These are phyloP conservation scores for Alosa sapidissima DNA, from an alignment of 2,797 vertebrate species.

Conservation along the genomic window DNA sequence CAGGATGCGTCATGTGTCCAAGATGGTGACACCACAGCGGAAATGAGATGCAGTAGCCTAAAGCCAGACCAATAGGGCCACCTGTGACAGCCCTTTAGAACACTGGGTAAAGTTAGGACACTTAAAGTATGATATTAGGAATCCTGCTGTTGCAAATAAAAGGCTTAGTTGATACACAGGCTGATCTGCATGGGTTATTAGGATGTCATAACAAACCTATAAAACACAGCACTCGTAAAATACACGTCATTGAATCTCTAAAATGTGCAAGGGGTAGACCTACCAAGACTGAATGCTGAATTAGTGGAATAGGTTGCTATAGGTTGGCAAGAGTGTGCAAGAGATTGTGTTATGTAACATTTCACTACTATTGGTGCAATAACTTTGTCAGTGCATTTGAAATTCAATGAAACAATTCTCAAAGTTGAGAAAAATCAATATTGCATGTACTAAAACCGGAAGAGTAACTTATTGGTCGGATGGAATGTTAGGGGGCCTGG, in stretches of 20 bases:
- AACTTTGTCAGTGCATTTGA: conserved; percentile 31
- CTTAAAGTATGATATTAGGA: neutral
- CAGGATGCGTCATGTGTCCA: neutral
- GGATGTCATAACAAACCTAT: neutral
- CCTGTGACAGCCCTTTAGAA: too few species aligned
- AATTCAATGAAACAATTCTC: neutral
- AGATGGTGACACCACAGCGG: neutral
- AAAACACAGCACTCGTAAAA: neutral
- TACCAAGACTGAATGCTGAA: too few species aligned
- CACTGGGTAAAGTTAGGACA: neutral
- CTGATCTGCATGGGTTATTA: neutral
- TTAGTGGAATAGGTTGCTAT: neutral
- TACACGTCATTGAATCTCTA: neutral
- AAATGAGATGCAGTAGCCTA: neutral
- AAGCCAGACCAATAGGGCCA: too few species aligned
- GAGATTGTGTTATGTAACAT: conserved; percentile 80
- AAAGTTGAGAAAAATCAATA: neutral
- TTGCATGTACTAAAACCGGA: neutral
- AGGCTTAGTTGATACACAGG: neutral
- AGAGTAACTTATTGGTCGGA: neutral
- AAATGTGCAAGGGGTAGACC: neutral
- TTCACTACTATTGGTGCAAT: conserved; percentile 63
- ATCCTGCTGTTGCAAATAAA: neutral
- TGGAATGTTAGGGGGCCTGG: neutral
- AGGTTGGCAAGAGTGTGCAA: conserved; percentile 56